Evolutionary conservation across 2,888 invertebrate species (phyloP).

Genomic region (Dryobota labecula): DNA sequence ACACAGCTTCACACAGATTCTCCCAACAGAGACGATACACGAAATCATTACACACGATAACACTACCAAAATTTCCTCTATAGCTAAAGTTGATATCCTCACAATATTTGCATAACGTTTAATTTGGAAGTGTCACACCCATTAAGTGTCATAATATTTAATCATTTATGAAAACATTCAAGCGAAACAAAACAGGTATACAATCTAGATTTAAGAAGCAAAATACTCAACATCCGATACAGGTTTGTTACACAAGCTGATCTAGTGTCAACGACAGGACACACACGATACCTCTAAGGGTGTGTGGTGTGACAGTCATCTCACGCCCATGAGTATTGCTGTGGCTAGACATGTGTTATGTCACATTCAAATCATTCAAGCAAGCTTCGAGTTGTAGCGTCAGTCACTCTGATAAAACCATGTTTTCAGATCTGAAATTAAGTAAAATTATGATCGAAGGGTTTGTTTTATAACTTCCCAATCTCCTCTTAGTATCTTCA

Average conservation of each 20-base stretch:
- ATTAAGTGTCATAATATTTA: conserved; percentile 12
- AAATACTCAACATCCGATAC: conserved; percentile 29
- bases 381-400: background rate
- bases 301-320: conserved; percentile 19
- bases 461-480: background rate
- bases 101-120: background rate
- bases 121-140: background rate
- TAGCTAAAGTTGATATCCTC: background rate
- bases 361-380: background rate
- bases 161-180: conserved; percentile 1
- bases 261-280: conserved; percentile 51
- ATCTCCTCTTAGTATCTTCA: background rate
- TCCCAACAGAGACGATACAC: background rate
- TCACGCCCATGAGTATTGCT: conserved; percentile 17
- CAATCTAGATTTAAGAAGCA: conserved; percentile 15
- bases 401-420: background rate
- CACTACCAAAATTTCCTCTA: background rate
- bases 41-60: background rate
- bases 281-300: conserved; percentile 18
- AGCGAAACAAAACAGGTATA: conserved; percentile 34
- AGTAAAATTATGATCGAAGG: background rate
- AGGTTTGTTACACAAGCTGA: conserved; percentile 39
- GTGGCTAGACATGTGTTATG: conserved; percentile 7
- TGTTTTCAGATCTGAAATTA: background rate
- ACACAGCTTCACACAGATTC: background rate